These are phyloP conservation scores for Hymenochirus boettgeri DNA, from an alignment of 2,113 vertebrate species.

Conservation along the genomic window DNA sequence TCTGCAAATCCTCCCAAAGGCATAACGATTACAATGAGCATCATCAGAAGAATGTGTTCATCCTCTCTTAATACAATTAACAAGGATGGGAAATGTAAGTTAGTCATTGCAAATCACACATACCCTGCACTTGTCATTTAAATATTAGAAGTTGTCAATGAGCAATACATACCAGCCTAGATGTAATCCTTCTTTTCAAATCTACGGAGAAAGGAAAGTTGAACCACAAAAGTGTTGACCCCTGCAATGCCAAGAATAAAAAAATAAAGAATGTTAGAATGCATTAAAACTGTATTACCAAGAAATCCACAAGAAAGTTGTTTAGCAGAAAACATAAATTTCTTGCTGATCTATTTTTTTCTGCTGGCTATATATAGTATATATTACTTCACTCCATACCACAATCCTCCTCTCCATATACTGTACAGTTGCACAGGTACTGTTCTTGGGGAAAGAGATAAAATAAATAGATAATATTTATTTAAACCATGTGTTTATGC, in stretches of 20 bases:
- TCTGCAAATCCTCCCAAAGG: not conserved
- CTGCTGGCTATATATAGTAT: too few species aligned
- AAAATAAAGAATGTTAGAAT: too few species aligned
- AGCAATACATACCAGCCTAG: not conserved
- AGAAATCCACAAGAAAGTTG: too few species aligned
- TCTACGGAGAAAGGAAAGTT: not conserved
- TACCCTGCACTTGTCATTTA: not conserved
- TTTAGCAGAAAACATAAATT: too few species aligned
- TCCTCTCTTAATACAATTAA: not conserved
- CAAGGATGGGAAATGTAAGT: not conserved
- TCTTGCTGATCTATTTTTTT: too few species aligned
- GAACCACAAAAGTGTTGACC: not conserved
- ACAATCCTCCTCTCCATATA: too few species aligned
- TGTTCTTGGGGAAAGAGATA: too few species aligned
- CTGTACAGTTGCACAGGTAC: too few species aligned
- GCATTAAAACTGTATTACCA: too few species aligned
- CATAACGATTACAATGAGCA: not conserved
- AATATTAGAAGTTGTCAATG: not conserved
- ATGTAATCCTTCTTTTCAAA: not conserved
- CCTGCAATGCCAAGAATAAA: not conserved
- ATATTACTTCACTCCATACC: too few species aligned
- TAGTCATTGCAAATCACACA: not conserved
- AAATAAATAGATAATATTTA: too few species aligned
- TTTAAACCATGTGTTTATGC: too few species aligned
- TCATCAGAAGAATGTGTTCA: constrained; percentile 2